These are phyloP conservation scores for Euglossa dilemma DNA, from an alignment of 1,140 invertebrate species.

Conservation along the genomic window DNA sequence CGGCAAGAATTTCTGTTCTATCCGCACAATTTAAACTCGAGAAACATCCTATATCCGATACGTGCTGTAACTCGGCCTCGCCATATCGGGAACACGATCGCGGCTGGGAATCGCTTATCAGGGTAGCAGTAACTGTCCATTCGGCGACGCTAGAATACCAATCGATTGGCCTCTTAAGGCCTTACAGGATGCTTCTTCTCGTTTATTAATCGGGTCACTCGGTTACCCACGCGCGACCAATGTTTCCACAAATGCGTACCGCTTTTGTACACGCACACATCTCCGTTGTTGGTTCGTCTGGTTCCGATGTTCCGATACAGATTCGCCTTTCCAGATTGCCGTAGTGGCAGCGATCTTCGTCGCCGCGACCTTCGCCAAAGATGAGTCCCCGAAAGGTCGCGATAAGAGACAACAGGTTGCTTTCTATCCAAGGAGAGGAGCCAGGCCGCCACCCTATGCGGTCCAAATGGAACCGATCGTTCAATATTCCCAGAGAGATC, in stretches of 20 bases:
- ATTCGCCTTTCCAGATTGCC: conserved; percentile 64
- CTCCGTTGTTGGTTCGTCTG: background rate
- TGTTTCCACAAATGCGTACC: conserved; percentile 39
- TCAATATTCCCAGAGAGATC: conserved; percentile 90
- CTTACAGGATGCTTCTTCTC: conserved; percentile 69
- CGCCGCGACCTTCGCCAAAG: conserved; percentile 64
- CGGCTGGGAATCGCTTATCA: conserved; percentile 72
- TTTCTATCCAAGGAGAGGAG: conserved; percentile 70
- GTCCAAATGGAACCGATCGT: conserved; percentile 91
- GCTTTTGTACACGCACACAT: background rate
- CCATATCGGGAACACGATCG: conserved; percentile 70
- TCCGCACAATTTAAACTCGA: conserved; percentile 42
- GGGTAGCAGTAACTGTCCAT: conserved; percentile 67
- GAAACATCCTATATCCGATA: conserved; percentile 41
- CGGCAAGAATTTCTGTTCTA: conserved; percentile 10
- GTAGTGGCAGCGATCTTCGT: conserved; percentile 62
- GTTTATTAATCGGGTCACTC: conserved; percentile 77
- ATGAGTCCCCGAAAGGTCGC: conserved; percentile 72
- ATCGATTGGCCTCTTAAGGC: conserved; percentile 69
- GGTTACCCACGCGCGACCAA: conserved; percentile 60
- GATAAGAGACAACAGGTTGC: conserved; percentile 77
- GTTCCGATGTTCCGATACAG: background rate
- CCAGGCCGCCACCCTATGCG: conserved; percentile 86
- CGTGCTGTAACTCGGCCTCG: conserved; percentile 56
- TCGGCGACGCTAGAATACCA: conserved; percentile 72